These are phyloP conservation scores for Lasaia peninsularis DNA, from an alignment of 1,140 invertebrate genomes.

Conservation along the genomic window DNA sequence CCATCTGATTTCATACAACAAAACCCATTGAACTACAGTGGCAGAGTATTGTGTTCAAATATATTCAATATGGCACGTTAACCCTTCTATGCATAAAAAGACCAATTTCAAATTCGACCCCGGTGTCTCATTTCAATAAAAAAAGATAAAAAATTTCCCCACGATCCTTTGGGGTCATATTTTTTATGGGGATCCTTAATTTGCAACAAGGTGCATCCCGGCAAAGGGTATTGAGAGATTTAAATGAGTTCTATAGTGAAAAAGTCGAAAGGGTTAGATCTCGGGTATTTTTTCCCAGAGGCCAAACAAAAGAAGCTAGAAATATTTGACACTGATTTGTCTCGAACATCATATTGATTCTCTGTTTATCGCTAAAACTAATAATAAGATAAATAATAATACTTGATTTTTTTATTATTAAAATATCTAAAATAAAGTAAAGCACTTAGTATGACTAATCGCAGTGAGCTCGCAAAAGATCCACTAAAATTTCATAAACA, in stretches of 20 bases:
- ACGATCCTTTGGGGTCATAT: constrained; percentile 68
- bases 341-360: constrained; percentile 41
- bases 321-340: constrained; percentile 59
- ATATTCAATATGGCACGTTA: constrained; percentile 21
- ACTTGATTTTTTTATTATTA: too few species aligned
- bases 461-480: too few species aligned
- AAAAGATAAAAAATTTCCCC: constrained; percentile 71
- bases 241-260: constrained; percentile 67
- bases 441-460: too few species aligned
- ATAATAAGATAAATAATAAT: too few species aligned
- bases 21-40: background rate
- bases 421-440: too few species aligned
- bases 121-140: constrained; percentile 70
- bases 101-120: constrained; percentile 68
- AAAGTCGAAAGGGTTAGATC: constrained; percentile 50
- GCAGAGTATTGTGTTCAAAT: background rate
- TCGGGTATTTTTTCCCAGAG: constrained; percentile 45
- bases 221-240: constrained; percentile 45
- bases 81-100: constrained; percentile 58
- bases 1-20: background rate
- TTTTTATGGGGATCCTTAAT: constrained; percentile 70
- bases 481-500: too few species aligned
- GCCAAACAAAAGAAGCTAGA: constrained; percentile 52
- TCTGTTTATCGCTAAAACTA: constrained; percentile 22
- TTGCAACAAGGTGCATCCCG: constrained; percentile 73